Base-by-base conservation (phyloP, 2,113 vertebrate genomes). In the Regulus satrapa region DNA sequence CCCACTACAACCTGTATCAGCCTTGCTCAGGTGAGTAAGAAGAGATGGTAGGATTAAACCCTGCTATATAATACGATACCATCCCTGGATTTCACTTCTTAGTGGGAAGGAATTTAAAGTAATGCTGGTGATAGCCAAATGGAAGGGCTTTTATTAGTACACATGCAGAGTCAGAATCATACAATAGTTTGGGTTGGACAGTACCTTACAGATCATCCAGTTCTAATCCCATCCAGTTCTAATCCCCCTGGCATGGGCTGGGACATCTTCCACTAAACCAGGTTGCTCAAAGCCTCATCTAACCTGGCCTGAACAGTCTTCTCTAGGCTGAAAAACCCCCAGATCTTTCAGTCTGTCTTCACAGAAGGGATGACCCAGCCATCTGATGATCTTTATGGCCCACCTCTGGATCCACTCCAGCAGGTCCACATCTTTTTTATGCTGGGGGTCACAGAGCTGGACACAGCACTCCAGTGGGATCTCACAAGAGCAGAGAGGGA, bases 401-500 rank as follows among this genome's bases (percentile, higher is more conserved):
- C 17, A 64, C 36, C 67, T 46, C 62, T 75, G 61, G 20, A 67
- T 24, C 28, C 46, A 26, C 13, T 34, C 19, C 62, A 54, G 34
- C 9, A 75, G 38, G n/a, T 46, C n/a, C 17, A 54, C 6, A 26
- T 23, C 46, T 26, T 26, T 54, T 40, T 40, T 23, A 4, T 80
- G 12, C 10, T 75, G 48, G 12, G 14, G 12, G 6, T 0, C 6
- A 24, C 54, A 54, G 54, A 46, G 25, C 20, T 40, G 51, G 23
- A 26, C n/a, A 46, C 38, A 48, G 25, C 12, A 32, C 12, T 54
- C 9, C 17, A 34, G 14, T 34, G 55, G 13, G 9, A 19, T 20
- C 13, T 46, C n/a, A 29, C 0, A 0, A n/a, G 40, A 40, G 48
- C 24, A 69, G 24, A 54, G 18, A 6, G 24, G 29, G 12, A 78